Evolutionary conservation across 2,797 vertebrate species (phyloP).

Genomic region (Ptychobarbus kaznakovi): DNA sequence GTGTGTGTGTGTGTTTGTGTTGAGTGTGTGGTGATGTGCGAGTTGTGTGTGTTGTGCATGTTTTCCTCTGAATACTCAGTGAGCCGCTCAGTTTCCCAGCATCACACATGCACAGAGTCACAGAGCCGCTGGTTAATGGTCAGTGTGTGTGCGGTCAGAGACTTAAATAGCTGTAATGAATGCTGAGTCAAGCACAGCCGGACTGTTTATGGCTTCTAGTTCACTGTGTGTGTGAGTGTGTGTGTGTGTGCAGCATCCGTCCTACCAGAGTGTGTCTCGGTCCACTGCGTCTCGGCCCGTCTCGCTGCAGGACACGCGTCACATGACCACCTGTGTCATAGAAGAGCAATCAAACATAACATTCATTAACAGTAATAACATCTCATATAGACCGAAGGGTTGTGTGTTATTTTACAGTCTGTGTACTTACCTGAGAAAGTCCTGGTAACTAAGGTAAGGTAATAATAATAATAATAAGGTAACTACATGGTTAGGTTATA

Average conservation of each 20-base stretch:
- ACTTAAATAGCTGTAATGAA: constrained; percentile 52
- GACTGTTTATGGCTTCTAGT: constrained; percentile 28
- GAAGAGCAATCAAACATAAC: background rate
- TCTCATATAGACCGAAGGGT: background rate
- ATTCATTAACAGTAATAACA: background rate
- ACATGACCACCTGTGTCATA: background rate
- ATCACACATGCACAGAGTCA: constrained; percentile 51
- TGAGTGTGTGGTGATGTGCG: too few relatives aligned
- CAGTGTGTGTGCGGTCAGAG: constrained; percentile 32
- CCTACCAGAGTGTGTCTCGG: background rate
- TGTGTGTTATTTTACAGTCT: too few relatives aligned
- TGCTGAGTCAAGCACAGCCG: constrained; percentile 27
- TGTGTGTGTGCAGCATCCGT: background rate
- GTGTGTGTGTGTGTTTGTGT: too few relatives aligned
- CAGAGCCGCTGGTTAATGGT: constrained; percentile 40
- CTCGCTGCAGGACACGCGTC: background rate
- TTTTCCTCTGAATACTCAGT: constrained; percentile 56
- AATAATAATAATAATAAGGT: too few relatives aligned
- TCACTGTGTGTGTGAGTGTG: background rate
- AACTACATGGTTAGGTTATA: too few relatives aligned
- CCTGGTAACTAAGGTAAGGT: too few relatives aligned
- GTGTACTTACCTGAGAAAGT: too few relatives aligned
- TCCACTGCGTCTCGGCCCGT: background rate
- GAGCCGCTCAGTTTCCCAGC: constrained; percentile 23
- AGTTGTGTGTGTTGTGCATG: constrained; percentile 22